Base-by-base conservation (phyloP, 2,797 vertebrate species). In the Sylvia borin region DNA sequence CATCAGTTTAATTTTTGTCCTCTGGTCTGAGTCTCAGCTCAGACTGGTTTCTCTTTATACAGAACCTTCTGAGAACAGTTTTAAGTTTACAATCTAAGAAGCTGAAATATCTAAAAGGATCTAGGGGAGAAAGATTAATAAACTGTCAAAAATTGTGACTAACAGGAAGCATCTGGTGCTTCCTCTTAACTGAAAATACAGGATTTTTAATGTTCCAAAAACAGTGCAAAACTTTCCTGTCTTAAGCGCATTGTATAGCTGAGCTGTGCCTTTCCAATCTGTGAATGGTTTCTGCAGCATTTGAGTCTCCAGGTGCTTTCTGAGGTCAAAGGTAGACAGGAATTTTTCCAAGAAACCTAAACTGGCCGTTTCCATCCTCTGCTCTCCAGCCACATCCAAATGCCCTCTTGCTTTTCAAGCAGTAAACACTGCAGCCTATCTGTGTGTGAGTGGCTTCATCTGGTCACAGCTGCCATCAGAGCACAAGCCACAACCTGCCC, bases 111-210 rank as follows among this genome's bases (percentile, higher is more conserved):
- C 72, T 91, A 47, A 90, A 92, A 89, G 57, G 76, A 92, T 17
- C 43, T n/a, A 74, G 57, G 54, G 85, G 51, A 83, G 64, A 95
- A 89, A 95, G 90, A 96, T 91, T 88, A 96, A 97, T 90, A 96
- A 96, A 96, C 92, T 87, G 95, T 91, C 89, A 88, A 93, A 96
- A 95, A 80, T 16, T 62, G 77, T 96, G 89, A 95, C 96, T 96
- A 97, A 97, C 97, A 96, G 97, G 97, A 97, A 97, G 96, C 97
- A 97, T 84, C 97, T 97, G 97, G 79, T 95, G 48, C 67, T 97
- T 97, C 97, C 96, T 97, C 82, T 91, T 91, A 73, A 95, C 93
- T 93, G 95, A 96, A 97, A 95, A 95, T 94, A 91, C 86, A 70
- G 96, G 91, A 92, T 92, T 95, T 96, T 94, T 93, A 45, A 70